These are phyloP conservation scores for Melolontha melolontha DNA, from an alignment of 2,888 invertebrate genomes.

Conservation along the genomic window DNA sequence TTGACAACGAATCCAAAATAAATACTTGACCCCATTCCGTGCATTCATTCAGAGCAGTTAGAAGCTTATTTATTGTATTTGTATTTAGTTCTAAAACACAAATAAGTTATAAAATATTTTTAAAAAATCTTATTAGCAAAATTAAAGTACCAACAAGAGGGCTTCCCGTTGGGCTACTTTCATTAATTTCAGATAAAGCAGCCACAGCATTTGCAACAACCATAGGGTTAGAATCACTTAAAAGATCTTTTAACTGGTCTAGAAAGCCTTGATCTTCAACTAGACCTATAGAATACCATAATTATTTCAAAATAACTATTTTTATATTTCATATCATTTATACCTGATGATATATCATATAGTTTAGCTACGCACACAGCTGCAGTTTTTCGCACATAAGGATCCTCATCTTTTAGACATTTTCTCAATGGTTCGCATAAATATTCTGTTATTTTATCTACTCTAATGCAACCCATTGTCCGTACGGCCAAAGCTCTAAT, in stretches of 20 bases:
- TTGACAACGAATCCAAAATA: slow-evolving; percentile 96
- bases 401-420: slow-evolving; percentile 95
- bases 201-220: slow-evolving; percentile 99
- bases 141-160: slow-evolving; percentile 80
- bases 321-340: too few species aligned
- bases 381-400: slow-evolving; percentile 98
- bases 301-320: slow-evolving; percentile 6
- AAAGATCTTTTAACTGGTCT: slow-evolving; percentile 94
- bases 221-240: slow-evolving; percentile 99
- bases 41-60: slow-evolving; percentile 98
- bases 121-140: not conserved
- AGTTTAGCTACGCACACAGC: slow-evolving; percentile 99
- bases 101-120: not conserved
- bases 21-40: slow-evolving; percentile 99
- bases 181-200: slow-evolving; percentile 97
- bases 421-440: slow-evolving; percentile 97
- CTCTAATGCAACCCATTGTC: slow-evolving; percentile 99
- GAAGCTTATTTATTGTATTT: slow-evolving; percentile 96
- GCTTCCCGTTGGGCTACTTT: slow-evolving; percentile 94
- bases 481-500: slow-evolving; percentile 98
- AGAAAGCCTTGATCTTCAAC: slow-evolving; percentile 92
- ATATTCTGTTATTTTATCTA: slow-evolving; percentile 99
- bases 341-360: slow-evolving; percentile 90
- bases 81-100: slow-evolving; percentile 86
- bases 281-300: slow-evolving; percentile 57